Conservation (phyloP, 2,113 vertebrate species). For the Phoenicopterus ruber region DNA sequence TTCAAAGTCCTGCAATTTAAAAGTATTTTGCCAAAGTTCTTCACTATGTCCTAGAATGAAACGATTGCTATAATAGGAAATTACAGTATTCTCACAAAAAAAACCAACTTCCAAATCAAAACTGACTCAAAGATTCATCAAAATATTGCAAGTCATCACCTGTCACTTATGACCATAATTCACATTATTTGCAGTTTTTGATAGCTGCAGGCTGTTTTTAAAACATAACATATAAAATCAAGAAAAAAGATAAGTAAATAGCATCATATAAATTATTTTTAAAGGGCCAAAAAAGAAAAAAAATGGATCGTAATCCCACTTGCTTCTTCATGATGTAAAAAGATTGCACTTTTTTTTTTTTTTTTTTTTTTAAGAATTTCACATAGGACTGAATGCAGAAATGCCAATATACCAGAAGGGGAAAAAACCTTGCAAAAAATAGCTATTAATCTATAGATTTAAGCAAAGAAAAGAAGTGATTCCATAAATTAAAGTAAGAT, state of each 20-base stretch:
- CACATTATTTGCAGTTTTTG: not conserved
- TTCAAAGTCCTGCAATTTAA: constrained; percentile 76
- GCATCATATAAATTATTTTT: not conserved
- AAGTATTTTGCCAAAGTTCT: not conserved
- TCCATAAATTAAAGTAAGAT: not conserved
- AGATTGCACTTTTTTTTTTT: not conserved
- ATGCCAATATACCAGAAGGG: not conserved
- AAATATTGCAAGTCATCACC: not conserved
- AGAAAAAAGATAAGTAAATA: not conserved
- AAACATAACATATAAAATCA: not conserved
- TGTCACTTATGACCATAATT: not conserved
- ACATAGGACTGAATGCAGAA: not conserved
- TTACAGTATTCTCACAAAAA: not conserved
- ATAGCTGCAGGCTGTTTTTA: not conserved
- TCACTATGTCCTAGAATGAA: not conserved
- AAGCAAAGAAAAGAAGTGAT: not conserved
- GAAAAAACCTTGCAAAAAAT: not conserved
- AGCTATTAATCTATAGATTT: not conserved
- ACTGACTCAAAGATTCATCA: not conserved
- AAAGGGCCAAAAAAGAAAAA: not conserved
- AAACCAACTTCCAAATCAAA: not conserved
- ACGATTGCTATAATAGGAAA: not conserved
- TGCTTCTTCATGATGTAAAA: not conserved
- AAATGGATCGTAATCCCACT: not conserved
- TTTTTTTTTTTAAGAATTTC: not conserved